Conservation (phyloP, 1,140 invertebrate species). For the Ganaspis sp. region DNA sequence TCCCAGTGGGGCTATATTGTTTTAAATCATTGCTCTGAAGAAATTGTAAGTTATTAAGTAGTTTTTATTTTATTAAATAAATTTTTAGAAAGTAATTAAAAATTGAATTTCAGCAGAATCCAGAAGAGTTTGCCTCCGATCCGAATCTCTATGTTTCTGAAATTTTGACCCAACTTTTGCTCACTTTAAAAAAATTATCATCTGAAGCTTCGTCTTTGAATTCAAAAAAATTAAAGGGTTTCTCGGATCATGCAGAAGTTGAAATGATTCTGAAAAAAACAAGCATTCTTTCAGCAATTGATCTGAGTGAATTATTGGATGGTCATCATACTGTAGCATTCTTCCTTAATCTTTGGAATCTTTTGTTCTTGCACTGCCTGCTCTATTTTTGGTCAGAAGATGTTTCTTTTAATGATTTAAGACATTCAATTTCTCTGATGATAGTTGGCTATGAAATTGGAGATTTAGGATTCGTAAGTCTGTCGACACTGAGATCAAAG, state of each 20-base stretch:
- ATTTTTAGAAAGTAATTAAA: neutral
- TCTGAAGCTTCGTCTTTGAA: slow-evolving; percentile 41
- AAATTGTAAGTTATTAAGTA: slow-evolving; percentile 42
- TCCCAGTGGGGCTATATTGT: slow-evolving; percentile 62
- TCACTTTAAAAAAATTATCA: slow-evolving; percentile 44
- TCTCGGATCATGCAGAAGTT: slow-evolving; percentile 53
- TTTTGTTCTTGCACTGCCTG: slow-evolving; percentile 64
- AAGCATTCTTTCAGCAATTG: slow-evolving; percentile 54
- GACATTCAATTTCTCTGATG: slow-evolving; percentile 58
- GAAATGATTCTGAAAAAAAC: slow-evolving; percentile 62
- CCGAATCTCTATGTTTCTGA: slow-evolving; percentile 65
- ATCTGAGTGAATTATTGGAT: slow-evolving; percentile 66
- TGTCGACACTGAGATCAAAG: slow-evolving; percentile 62
- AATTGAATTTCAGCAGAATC: slow-evolving; percentile 38
- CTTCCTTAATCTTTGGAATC: slow-evolving; percentile 69
- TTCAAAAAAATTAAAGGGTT: slow-evolving; percentile 38
- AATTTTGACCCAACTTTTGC: slow-evolving; percentile 61
- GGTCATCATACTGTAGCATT: slow-evolving; percentile 70
- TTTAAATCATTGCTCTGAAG: slow-evolving; percentile 57
- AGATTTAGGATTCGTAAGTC: slow-evolving; percentile 69
- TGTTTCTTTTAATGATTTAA: slow-evolving; percentile 54
- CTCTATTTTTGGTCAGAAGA: slow-evolving; percentile 58
- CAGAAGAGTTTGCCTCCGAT: slow-evolving; percentile 37
- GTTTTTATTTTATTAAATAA: neutral
- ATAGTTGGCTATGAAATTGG: slow-evolving; percentile 69